These are phyloP conservation scores for Yponomeuta plumbellus DNA, from an alignment of 2,888 invertebrate species.

Conservation along the genomic window DNA sequence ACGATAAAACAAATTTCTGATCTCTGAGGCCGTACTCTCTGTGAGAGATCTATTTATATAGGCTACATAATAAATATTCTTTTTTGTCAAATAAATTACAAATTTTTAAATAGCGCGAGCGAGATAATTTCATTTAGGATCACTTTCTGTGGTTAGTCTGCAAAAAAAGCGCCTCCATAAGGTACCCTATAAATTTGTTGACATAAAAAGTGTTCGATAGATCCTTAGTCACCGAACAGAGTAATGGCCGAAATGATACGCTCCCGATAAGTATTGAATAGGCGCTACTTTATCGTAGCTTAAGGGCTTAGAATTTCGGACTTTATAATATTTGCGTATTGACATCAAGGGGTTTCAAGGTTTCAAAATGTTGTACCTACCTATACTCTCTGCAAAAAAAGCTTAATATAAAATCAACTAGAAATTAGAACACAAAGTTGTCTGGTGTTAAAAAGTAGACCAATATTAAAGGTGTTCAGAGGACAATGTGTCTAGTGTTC, in stretches of 20 bases:
- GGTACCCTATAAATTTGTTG: slow-evolving; percentile 2
- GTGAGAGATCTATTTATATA: no score
- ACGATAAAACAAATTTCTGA: no score
- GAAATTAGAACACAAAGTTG: no score
- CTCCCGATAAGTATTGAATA: background rate
- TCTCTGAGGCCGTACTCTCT: no score
- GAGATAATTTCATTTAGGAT: background rate
- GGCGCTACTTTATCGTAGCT: background rate
- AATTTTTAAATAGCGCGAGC: background rate
- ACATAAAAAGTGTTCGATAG: background rate
- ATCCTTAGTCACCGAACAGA: background rate
- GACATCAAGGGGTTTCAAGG: no score
- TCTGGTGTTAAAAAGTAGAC: no score
- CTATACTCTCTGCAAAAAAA: no score
- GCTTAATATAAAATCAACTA: no score
- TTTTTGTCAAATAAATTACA: background rate
- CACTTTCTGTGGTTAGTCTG: background rate
- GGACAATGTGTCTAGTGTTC: no score
- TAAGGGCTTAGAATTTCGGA: background rate
- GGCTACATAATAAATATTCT: no score
- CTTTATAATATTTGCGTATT: background rate
- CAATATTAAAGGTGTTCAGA: no score
- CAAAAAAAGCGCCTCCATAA: slow-evolving; percentile 1
- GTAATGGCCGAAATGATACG: background rate
- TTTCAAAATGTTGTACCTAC: no score